Conservation (phyloP, 2,888 invertebrate genomes). For the Parnassius apollo region DNA sequence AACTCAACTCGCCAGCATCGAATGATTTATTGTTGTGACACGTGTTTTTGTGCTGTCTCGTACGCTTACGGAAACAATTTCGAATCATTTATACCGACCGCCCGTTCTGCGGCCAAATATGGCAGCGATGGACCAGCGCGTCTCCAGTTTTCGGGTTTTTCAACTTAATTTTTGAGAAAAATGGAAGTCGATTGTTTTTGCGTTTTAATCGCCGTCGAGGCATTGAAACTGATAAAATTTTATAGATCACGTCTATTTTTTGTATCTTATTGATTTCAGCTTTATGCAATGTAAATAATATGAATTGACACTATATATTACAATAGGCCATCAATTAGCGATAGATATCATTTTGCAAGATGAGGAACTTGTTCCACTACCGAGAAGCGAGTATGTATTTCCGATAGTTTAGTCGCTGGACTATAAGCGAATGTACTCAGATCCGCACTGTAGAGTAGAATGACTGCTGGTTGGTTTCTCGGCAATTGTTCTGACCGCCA, state of each 20-base stretch:
- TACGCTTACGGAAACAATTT: conserved; percentile 76
- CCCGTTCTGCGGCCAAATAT: conserved; percentile 42
- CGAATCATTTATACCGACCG: conserved; percentile 76
- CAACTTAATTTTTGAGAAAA: conserved; percentile 50
- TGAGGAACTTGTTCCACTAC: too few relatives aligned
- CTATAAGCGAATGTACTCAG: too few relatives aligned
- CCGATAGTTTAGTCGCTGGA: too few relatives aligned
- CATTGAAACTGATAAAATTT: conserved; percentile 60
- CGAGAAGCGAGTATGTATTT: too few relatives aligned
- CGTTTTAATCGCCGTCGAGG: conserved; percentile 53
- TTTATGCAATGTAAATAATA: too few relatives aligned
- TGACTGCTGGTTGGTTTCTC: too few relatives aligned
- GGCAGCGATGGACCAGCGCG: conserved; percentile 48
- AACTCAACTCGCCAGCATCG: conserved; percentile 62
- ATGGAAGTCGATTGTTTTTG: conserved; percentile 42
- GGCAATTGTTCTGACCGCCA: too few relatives aligned
- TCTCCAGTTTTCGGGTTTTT: conserved; percentile 57
- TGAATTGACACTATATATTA: too few relatives aligned
- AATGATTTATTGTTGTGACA: conserved; percentile 79
- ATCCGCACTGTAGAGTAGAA: too few relatives aligned
- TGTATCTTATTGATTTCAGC: conserved; percentile 25
- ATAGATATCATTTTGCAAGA: too few relatives aligned
- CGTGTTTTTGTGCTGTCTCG: conserved; percentile 69
- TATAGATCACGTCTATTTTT: conserved; percentile 40
- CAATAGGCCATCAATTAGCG: too few relatives aligned